Base-by-base conservation (phyloP, 2,113 vertebrate genomes). In the Leucosticte australis region DNA sequence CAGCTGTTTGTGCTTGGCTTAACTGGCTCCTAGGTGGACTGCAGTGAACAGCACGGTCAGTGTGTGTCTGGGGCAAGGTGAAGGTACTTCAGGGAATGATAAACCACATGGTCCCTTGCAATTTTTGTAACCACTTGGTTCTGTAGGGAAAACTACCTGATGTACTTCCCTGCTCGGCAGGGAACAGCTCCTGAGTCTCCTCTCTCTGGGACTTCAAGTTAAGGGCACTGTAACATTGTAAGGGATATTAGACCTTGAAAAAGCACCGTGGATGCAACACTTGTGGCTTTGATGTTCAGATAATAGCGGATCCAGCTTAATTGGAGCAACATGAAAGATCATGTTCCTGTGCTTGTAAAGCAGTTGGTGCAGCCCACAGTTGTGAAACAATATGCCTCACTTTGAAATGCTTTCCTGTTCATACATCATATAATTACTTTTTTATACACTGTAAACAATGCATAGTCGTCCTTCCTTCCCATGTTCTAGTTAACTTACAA, bases 231-330 rank as follows among this genome's bases (percentile, higher is more conserved):
- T 93, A 41, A 3, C 2, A 15, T 10, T 73, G 19, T 30, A 56
- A 85, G 59, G 37, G 79, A 64, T 83, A 26, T 65, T 65, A 81
- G 59, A 81, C 64, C 80, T 81, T 77, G 94, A 56, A 69, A 82
- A 83, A 69, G 57, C 53, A 15, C 82, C 16, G 47, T 55, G 84
- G 64, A 41, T 76, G 83, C 52, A 90, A 64, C 35, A 13, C 73
- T 74, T 63, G 68, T 37, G 85, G 79, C 92, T 96, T 94, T 90
- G 86, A 92, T 93, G 80, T 81, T 93, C 83, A 89, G 76, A 78
- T 92, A 87, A 83, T 47, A 90, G 80, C 1, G 0, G 96, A 81
- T 92, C 63, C 39, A 55, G 52, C 69, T 89, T 92, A 89, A 91
- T 35, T 90, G 76, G 76, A 93, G 71, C 52, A 64, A 87, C 86